Conservation (phyloP, 2,888 invertebrate species). For the Sclerodermus sp. region DNA sequence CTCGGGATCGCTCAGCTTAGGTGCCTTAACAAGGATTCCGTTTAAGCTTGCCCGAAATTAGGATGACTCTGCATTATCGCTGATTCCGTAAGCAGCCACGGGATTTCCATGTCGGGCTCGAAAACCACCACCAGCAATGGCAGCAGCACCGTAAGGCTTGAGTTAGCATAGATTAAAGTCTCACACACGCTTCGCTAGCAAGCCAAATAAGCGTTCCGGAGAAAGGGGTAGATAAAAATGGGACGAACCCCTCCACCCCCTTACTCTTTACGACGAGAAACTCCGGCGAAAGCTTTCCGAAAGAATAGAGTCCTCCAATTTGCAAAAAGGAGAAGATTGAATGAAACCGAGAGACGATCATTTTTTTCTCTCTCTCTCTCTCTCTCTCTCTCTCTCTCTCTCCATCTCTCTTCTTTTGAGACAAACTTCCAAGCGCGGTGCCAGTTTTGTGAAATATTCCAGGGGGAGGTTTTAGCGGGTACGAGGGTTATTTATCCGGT, state of each 20-base stretch:
- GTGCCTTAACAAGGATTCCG: constrained; percentile 41
- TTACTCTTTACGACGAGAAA: constrained; percentile 29
- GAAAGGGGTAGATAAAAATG: constrained; percentile 33
- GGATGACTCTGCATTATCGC: constrained; percentile 48
- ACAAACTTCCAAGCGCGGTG: too few relatives aligned
- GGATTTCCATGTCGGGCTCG: constrained; percentile 53
- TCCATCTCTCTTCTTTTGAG: too few relatives aligned
- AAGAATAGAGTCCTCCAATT: background rate
- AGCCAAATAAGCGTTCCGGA: background rate
- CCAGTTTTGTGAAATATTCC: too few relatives aligned
- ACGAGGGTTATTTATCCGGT: too few relatives aligned
- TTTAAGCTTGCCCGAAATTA: constrained; percentile 33
- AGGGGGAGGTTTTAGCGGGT: too few relatives aligned
- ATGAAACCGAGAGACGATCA: too few relatives aligned
- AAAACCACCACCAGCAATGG: constrained; percentile 17
- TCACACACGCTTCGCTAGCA: constrained; percentile 12
- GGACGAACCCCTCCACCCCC: constrained; percentile 18
- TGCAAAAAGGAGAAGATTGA: too few relatives aligned
- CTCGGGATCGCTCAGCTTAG: constrained; percentile 30
- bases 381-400: too few relatives aligned
- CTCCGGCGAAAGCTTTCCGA: background rate
- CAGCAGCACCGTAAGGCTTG: constrained; percentile 7
- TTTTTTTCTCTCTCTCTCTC: too few relatives aligned
- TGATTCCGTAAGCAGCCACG: constrained; percentile 50
- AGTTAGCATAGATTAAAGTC: constrained; percentile 39